Conservation (phyloP, 2,797 vertebrate genomes). For the Tympanoctomys barrerae region DNA sequence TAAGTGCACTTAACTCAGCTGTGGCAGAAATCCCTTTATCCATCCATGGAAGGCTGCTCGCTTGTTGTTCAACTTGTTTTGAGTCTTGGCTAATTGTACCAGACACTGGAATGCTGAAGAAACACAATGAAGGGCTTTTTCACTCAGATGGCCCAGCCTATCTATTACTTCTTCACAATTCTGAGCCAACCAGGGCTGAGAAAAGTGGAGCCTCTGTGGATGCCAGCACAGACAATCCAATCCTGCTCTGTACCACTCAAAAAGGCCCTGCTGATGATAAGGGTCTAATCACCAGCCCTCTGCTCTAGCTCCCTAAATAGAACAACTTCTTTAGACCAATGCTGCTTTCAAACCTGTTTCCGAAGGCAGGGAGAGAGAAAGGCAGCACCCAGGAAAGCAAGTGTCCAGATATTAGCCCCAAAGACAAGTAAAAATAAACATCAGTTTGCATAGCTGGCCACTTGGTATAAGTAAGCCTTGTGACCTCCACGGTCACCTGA, state of each 20-base stretch:
- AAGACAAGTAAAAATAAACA: slow-evolving; percentile 27
- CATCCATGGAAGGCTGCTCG: slow-evolving; percentile 50
- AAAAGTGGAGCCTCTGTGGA: slow-evolving; percentile 13
- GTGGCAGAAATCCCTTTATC: slow-evolving; percentile 71
- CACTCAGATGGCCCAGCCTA: slow-evolving; percentile 59
- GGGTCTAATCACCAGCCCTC: slow-evolving; percentile 83
- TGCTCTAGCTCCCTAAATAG: slow-evolving; percentile 87
- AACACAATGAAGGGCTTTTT: slow-evolving; percentile 87
- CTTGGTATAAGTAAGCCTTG: not conserved
- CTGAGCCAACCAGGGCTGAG: not conserved
- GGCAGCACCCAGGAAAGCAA: slow-evolving; percentile 47
- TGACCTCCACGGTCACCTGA: not conserved
- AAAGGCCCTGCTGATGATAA: slow-evolving; percentile 67
- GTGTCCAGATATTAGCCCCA: slow-evolving; percentile 34
- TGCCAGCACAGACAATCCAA: not conserved
- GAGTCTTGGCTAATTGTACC: slow-evolving; percentile 84
- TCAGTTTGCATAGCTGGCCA: not conserved
- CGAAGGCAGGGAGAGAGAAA: slow-evolving; percentile 36
- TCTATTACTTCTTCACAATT: slow-evolving; percentile 76
- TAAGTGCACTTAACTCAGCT: slow-evolving; percentile 56
- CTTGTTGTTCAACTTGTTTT: slow-evolving; percentile 84
- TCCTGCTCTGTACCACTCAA: slow-evolving; percentile 44
- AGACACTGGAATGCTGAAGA: slow-evolving; percentile 72
- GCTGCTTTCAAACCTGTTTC: slow-evolving; percentile 75
- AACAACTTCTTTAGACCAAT: slow-evolving; percentile 78